Evolutionary conservation across 2,888 invertebrate species (phyloP).

Genomic region (Exephanes ischioxanthus): DNA sequence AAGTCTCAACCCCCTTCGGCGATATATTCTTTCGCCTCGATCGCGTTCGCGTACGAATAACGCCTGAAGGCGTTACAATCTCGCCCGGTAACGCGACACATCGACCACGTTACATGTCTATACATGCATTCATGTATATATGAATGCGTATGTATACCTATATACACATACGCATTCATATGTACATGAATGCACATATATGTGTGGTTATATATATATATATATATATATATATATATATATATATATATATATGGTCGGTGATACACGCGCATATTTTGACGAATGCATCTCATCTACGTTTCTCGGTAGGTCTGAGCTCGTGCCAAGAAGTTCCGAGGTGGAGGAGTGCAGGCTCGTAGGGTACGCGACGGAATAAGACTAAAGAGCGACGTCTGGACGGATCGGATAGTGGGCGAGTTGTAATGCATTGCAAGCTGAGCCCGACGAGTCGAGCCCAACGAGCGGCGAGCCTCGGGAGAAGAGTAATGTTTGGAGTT

Average conservation of each 20-base stretch:
- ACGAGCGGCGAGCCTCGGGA: not conserved
- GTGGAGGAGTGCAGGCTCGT: not conserved
- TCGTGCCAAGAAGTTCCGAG: conserved; percentile 10
- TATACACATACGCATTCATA: not conserved
- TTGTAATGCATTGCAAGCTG: conserved; percentile 22
- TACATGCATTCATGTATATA: not conserved
- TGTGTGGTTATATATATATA: not conserved
- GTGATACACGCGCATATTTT: conserved; percentile 3
- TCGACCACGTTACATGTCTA: not conserved
- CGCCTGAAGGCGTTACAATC: conserved; percentile 42
- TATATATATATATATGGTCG: not conserved
- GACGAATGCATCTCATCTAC: conserved; percentile 14
- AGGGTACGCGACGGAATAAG: conserved; percentile 41
- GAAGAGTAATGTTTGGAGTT: conserved; percentile 44
- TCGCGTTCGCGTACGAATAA: conserved; percentile 2
- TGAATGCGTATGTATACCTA: not conserved
- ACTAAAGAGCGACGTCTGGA: conserved; percentile 26
- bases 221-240: not conserved
- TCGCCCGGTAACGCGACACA: conserved; percentile 6
- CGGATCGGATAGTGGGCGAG: conserved; percentile 37
- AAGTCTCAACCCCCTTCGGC: conserved; percentile 25
- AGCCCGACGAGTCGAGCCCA: conserved; percentile 16
- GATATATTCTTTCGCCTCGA: conserved; percentile 25
- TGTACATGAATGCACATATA: not conserved
- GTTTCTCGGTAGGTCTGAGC: conserved; percentile 11